phyloP scores from a whole-genome alignment of 2,797 vertebrate species.

The Coracias cyanogaster region DNA sequence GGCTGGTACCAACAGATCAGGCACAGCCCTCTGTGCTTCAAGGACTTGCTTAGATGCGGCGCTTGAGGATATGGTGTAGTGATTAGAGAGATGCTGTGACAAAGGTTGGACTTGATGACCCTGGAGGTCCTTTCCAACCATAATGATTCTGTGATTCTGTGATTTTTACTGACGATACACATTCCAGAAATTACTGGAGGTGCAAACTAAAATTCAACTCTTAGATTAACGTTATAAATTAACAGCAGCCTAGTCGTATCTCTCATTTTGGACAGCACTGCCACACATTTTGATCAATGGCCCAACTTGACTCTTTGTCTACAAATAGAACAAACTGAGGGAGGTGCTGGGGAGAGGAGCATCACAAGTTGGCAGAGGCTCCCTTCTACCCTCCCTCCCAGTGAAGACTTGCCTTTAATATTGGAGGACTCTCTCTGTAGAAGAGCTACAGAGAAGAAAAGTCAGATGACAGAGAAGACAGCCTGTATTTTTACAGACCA shows the following conservation, averaged over 20 bases:
- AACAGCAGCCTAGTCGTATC: neutral
- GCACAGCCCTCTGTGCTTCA: neutral
- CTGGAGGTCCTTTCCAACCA: no score
- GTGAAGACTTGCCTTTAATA: neutral
- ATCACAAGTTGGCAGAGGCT: neutral
- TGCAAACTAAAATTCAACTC: neutral
- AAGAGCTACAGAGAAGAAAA: neutral
- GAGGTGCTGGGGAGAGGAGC: neutral
- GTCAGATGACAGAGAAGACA: neutral
- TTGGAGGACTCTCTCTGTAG: neutral
- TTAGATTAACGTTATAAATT: neutral
- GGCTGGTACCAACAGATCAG: accelerated
- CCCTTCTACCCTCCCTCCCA: neutral
- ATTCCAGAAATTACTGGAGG: neutral
- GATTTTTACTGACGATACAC: neutral
- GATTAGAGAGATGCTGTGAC: no score
- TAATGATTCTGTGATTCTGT: no score
- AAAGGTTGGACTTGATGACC: no score
- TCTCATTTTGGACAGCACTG: neutral
- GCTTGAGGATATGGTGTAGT: no score
- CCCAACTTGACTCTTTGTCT: neutral
- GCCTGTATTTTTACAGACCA: neutral
- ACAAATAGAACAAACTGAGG: neutral
- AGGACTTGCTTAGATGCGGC: neutral
- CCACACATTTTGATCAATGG: neutral